phyloP scores from a whole-genome alignment of 2,797 vertebrate genomes.

The Pipistrellus kuhlii region DNA sequence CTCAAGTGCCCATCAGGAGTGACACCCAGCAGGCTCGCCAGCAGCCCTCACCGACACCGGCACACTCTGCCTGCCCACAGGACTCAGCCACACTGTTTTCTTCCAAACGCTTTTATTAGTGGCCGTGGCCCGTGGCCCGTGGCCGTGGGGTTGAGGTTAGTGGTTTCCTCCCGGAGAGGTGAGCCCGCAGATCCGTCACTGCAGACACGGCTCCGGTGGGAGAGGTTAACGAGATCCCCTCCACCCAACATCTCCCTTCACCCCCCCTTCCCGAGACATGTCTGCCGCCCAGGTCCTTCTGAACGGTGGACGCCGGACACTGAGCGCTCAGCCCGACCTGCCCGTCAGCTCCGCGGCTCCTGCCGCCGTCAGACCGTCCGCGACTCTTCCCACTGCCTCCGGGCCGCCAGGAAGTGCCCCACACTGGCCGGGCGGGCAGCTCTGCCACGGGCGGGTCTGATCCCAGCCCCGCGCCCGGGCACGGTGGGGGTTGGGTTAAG shows the following conservation, averaged over 20 bases:
- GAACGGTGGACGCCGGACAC: too few relatives aligned
- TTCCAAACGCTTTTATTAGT: background rate
- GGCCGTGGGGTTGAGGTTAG: background rate
- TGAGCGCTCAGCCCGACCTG: too few relatives aligned
- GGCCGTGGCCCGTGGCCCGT: background rate
- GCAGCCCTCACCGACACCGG: too few relatives aligned
- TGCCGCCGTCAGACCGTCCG: background rate
- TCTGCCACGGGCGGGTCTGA: too few relatives aligned
- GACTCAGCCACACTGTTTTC: background rate
- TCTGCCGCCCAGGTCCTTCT: too few relatives aligned
- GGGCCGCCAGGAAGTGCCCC: too few relatives aligned
- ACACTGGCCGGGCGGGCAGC: too few relatives aligned
- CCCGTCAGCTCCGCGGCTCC: background rate
- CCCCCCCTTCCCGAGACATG: too few relatives aligned
- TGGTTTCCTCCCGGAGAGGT: background rate
- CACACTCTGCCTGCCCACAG: background rate
- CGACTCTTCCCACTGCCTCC: too few relatives aligned
- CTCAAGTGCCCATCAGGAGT: background rate
- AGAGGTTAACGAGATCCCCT: background rate
- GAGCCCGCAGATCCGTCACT: background rate
- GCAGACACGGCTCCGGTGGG: background rate
- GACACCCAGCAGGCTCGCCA: background rate
- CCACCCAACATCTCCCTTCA: background rate
- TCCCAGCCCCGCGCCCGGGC: too few relatives aligned
- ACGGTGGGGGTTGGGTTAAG: fast-evolving